Evolutionary conservation across 2,888 invertebrate species (phyloP).

Genomic region (Chrysina gloriosa): DNA sequence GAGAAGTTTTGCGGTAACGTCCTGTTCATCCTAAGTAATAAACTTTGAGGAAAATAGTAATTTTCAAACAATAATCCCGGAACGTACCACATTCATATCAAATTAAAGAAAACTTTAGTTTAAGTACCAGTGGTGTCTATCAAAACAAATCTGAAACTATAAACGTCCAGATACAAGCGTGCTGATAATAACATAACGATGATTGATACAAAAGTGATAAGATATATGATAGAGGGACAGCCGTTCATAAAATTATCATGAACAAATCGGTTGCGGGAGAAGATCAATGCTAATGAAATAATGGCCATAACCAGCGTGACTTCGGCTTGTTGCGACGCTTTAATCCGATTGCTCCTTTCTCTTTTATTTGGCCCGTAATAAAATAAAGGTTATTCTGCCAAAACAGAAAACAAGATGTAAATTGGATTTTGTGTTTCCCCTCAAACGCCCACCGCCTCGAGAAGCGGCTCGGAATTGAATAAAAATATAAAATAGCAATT

Average conservation of each 20-base stretch:
- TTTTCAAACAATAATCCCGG: too few relatives aligned
- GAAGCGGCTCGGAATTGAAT: constrained; percentile 61
- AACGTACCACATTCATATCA: too few relatives aligned
- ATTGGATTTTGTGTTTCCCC: constrained; percentile 40
- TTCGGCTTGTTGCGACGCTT: constrained; percentile 35
- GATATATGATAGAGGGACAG: constrained; percentile 24
- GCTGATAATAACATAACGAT: constrained; percentile 26
- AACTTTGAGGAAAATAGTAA: too few relatives aligned
- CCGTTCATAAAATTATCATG: constrained; percentile 38
- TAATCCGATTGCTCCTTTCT: constrained; percentile 41
- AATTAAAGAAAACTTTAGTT: too few relatives aligned
- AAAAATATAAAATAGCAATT: constrained; percentile 65
- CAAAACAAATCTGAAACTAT: too few relatives aligned
- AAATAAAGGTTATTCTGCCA: constrained; percentile 50
- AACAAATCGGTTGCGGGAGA: constrained; percentile 50
- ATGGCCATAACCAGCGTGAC: constrained; percentile 54
- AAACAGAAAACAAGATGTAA: constrained; percentile 48
- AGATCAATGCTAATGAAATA: constrained; percentile 63
- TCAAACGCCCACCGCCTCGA: not conserved
- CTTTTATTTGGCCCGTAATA: constrained; percentile 51
- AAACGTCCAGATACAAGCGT: too few relatives aligned
- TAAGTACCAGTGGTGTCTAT: too few relatives aligned
- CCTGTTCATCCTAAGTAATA: too few relatives aligned
- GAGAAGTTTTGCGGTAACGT: too few relatives aligned
- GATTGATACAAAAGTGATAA: constrained; percentile 35